Evolutionary conservation across 2,888 invertebrate species (phyloP).

Genomic region (Drosophila borborema): DNA sequence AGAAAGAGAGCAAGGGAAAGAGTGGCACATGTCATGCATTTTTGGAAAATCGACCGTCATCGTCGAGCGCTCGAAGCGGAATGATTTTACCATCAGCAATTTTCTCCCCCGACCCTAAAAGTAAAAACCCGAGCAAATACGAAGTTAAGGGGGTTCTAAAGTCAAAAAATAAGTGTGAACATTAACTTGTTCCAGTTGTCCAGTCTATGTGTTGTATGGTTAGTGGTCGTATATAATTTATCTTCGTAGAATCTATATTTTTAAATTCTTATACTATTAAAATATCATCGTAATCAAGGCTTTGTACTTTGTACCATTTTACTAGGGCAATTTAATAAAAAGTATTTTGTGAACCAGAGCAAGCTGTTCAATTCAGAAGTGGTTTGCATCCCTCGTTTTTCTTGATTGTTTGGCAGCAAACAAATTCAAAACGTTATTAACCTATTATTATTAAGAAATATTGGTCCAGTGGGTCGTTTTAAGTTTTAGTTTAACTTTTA

Average conservation of each 20-base stretch:
- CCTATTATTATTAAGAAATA: constrained; percentile 23
- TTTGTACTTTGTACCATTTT: background rate
- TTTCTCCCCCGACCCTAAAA: no score
- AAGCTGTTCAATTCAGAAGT: constrained; percentile 13
- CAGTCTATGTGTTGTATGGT: no score
- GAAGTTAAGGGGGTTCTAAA: no score
- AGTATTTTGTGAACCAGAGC: constrained; percentile 11
- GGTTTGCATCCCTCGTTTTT: constrained; percentile 21
- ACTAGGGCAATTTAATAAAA: background rate
- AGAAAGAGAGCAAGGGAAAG: no score
- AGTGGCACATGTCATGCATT: no score
- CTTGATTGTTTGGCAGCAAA: constrained; percentile 26
- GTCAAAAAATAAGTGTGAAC: no score
- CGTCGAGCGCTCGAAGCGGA: no score
- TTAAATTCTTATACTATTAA: background rate
- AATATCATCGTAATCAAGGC: background rate
- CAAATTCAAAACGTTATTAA: constrained; percentile 25
- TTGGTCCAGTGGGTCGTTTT: background rate
- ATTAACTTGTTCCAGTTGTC: no score
- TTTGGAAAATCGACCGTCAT: no score
- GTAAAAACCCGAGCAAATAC: no score
- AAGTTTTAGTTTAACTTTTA: constrained; percentile 1
- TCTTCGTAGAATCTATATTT: no score
- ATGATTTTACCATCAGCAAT: no score
- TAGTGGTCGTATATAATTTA: background rate